Evolutionary conservation across 2,888 invertebrate species (phyloP).

Genomic region (Agriopis marginaria): DNA sequence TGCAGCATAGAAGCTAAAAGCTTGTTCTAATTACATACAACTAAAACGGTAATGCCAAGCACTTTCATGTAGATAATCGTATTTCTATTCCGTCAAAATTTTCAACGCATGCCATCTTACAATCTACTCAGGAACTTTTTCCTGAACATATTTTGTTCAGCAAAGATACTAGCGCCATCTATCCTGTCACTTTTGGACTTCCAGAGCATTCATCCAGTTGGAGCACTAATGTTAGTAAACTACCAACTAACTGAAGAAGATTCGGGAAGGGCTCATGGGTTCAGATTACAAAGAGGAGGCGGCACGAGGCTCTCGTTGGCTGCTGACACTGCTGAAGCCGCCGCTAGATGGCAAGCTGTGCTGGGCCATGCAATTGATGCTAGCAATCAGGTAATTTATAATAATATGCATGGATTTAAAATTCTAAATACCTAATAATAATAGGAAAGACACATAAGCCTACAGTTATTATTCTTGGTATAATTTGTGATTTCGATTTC

Average conservation of each 20-base stretch:
- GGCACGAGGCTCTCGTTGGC: constrained; percentile 92
- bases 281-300: constrained; percentile 90
- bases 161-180: constrained; percentile 43
- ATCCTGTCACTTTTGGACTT: constrained; percentile 41
- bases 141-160: neutral
- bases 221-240: constrained; percentile 94
- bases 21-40: neutral
- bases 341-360: constrained; percentile 92
- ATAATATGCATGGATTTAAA: neutral
- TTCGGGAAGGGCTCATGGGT: constrained; percentile 89
- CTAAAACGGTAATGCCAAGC: constrained; percentile 9
- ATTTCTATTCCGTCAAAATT: too few species aligned
- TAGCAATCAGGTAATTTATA: constrained; percentile 87
- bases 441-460: too few species aligned
- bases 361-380: constrained; percentile 92
- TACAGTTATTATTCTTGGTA: too few species aligned
- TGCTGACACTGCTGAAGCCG: constrained; percentile 91
- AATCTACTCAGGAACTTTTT: neutral
- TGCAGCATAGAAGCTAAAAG: constrained; percentile 5
- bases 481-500: too few species aligned
- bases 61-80: neutral
- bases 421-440: neutral
- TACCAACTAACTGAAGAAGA: constrained; percentile 91
- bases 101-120: too few species aligned
- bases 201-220: constrained; percentile 95